Evolutionary conservation across 2,888 invertebrate genomes (phyloP).

Genomic region (Melanostoma mellinum): DNA sequence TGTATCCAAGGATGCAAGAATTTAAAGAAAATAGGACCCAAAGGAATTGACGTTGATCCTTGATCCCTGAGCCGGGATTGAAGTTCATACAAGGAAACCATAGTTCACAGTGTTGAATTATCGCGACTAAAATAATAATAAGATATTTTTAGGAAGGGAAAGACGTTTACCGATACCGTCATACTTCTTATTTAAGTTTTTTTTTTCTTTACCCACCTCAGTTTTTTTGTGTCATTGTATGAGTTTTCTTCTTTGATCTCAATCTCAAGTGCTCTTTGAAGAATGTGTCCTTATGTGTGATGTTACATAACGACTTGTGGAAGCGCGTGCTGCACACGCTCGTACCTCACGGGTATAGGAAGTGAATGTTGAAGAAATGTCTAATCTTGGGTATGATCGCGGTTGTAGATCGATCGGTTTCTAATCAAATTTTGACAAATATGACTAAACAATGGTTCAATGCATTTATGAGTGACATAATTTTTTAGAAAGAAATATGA

Average conservation of each 20-base stretch:
- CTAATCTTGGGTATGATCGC: slow-evolving; percentile 40
- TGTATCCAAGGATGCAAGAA: slow-evolving; percentile 63
- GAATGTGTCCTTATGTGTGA: slow-evolving; percentile 7
- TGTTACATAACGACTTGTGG: slow-evolving; percentile 41
- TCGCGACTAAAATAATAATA: slow-evolving; percentile 34
- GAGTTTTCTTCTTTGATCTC: slow-evolving; percentile 24
- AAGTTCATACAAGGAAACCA: slow-evolving; percentile 45
- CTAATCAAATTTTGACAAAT: neutral
- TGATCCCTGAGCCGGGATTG: slow-evolving; percentile 12
- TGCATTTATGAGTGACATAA: too few species aligned
- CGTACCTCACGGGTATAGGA: neutral
- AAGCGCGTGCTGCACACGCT: slow-evolving; percentile 69
- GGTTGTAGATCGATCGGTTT: slow-evolving; percentile 37
- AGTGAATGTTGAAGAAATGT: slow-evolving; percentile 11
- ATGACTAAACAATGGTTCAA: too few species aligned
- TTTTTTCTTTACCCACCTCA: slow-evolving; percentile 13
- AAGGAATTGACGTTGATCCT: slow-evolving; percentile 47
- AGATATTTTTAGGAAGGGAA: neutral
- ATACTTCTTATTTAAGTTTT: slow-evolving; percentile 21
- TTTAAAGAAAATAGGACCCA: slow-evolving; percentile 52
- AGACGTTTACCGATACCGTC: too few species aligned
- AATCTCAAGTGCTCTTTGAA: slow-evolving; percentile 63
- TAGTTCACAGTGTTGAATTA: slow-evolving; percentile 53
- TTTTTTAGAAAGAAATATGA: too few species aligned
- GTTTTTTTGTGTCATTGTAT: slow-evolving; percentile 1